Evolutionary conservation across 2,797 vertebrate species (phyloP).

Genomic region (Glossophaga mutica): DNA sequence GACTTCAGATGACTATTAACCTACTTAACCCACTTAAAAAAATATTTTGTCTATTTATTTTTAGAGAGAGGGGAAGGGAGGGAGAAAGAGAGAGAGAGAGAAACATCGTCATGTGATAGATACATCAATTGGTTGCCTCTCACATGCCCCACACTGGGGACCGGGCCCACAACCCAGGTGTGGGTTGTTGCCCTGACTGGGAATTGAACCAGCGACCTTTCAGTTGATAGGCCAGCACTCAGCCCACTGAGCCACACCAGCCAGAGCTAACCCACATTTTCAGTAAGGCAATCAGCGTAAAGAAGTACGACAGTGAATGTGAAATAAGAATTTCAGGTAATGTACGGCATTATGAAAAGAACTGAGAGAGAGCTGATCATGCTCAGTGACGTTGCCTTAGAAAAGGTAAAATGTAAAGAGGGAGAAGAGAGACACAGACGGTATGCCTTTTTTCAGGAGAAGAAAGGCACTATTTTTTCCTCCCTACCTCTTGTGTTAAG

Average conservation of each 20-base stretch:
- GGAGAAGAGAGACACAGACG: neutral
- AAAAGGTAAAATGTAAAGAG: neutral
- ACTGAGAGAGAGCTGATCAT: neutral
- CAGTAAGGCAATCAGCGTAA: neutral
- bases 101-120: too few relatives aligned
- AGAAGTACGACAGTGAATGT: neutral
- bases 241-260: too few relatives aligned
- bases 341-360: neutral
- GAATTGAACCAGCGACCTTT: too few relatives aligned
- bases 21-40: neutral
- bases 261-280: neutral
- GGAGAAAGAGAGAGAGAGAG: too few relatives aligned
- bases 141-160: too few relatives aligned
- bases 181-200: too few relatives aligned
- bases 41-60: too few relatives aligned
- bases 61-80: too few relatives aligned
- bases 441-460: neutral
- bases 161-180: too few relatives aligned
- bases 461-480: neutral
- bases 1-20: neutral
- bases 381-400: neutral
- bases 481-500: neutral
- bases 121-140: too few relatives aligned
- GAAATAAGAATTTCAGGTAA: neutral
- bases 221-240: too few relatives aligned